Evolutionary conservation across 2,113 vertebrate genomes (phyloP), one percentile per base, ranked within the genome.

Genomic region (Diglossa brunneiventris): DNA sequence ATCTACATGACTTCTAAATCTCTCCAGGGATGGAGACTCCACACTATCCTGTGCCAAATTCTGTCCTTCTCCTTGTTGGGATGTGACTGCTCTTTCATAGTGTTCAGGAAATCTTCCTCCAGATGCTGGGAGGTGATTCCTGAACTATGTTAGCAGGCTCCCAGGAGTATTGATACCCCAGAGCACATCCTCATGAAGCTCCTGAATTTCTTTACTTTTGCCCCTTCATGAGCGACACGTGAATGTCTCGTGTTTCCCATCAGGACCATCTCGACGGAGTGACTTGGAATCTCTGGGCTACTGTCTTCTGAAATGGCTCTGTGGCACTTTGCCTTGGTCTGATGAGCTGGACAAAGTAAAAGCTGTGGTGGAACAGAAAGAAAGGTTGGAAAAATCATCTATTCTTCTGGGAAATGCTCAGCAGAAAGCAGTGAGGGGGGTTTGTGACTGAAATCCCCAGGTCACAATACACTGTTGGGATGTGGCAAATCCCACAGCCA

Each of bases 261-360:
- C 83, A 99, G 99, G 97, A 31, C 99, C 99, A 14, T 99, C 98
- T 90, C 98, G 99, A 15, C 98, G 99, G 70, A 99, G 99, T 41
- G 99, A 99, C 95, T 97, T 99, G 81, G 99, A 99, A 97, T 98
- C 98, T 76, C 95, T 99, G 94, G 99, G 99, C 87, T 99, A 99
- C 95, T 99, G 99, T 91, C 97, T 99, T 96, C 95, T 99, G 83
- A 98, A 97, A 63, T 99, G 99, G 99, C 97, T 98, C 73, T 98
- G 95, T 1, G 98, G 98, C 19, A 79, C 69, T 27, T 98, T 99
- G 93, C 99, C 99, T 0, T 99, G 99, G 99, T 98, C 97, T 33
- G 67, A 78, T 6, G 81, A 97, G 44, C 90, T 98, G 74, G 79
- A 96, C 47, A 89, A 98, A 31, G 97, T 97, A 1, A 91, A 98